Conservation (phyloP, 2,888 invertebrate species). For the Scaptomyza caliginosa region DNA sequence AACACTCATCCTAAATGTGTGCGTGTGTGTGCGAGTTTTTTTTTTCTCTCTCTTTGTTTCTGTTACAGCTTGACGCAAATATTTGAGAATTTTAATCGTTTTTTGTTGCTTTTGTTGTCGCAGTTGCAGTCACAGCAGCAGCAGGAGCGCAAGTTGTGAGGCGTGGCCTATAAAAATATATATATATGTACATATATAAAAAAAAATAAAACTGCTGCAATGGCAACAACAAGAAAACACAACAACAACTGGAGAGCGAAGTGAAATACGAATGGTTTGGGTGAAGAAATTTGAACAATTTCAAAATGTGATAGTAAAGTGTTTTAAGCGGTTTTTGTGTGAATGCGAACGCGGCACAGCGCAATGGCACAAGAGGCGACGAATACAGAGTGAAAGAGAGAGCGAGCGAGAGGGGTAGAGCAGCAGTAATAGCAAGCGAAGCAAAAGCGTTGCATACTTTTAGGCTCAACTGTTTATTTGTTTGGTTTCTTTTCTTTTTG, state of each 20-base stretch:
- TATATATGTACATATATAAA: not conserved
- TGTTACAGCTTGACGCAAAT: constrained; percentile 65
- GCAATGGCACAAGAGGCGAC: constrained; percentile 1
- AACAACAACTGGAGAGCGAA: not conserved
- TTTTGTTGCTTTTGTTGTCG: constrained; percentile 72
- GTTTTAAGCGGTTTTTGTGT: constrained; percentile 79
- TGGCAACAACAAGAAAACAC: constrained; percentile 8
- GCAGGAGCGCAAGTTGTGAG: constrained; percentile 1
- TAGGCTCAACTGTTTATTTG: constrained; percentile 53
- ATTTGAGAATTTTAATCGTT: constrained; percentile 79
- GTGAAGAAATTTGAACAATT: constrained; percentile 78
- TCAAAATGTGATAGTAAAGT: constrained; percentile 80
- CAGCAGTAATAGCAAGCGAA: constrained; percentile 25
- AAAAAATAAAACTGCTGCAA: constrained; percentile 48
- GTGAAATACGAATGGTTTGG: constrained; percentile 23
- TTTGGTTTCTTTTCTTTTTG: constrained; percentile 35
- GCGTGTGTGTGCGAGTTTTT: not conserved
- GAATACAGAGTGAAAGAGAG: not conserved
- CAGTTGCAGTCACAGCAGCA: constrained; percentile 21
- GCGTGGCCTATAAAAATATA: constrained; percentile 19
- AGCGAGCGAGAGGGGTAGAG: not conserved
- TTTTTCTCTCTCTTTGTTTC: constrained; percentile 20
- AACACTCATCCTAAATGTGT: not conserved
- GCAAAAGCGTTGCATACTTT: constrained; percentile 69
- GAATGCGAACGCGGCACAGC: constrained; percentile 53